Evolutionary conservation across 37 sponge, comb jelly and placozoan genomes (phyloP).

Genomic region (Cliona cf. orientalis): DNA sequence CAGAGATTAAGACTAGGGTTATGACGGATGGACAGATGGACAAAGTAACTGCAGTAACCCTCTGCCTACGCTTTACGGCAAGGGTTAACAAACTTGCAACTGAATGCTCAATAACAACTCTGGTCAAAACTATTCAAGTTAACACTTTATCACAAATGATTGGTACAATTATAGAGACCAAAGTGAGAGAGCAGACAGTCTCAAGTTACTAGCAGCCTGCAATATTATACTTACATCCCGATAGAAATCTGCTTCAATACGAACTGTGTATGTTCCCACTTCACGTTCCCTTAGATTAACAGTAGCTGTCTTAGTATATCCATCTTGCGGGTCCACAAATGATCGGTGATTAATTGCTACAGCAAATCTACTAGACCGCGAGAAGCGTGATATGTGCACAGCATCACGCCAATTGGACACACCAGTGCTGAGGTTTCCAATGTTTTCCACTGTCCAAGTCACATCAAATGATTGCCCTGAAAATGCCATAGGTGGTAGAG

Average conservation of each 20-base stretch:
- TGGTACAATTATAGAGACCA: too few relatives aligned
- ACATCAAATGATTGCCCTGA: slow-evolving; percentile 35
- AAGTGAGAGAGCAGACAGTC: too few relatives aligned
- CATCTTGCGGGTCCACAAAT: slow-evolving; percentile 34
- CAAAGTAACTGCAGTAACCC: too few relatives aligned
- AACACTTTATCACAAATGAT: too few relatives aligned
- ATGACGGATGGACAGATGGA: too few relatives aligned
- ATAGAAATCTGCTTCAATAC: slow-evolving; percentile 29
- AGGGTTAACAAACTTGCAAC: too few relatives aligned
- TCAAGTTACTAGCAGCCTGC: too few relatives aligned
- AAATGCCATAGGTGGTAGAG: slow-evolving; percentile 8
- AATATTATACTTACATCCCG: too few relatives aligned
- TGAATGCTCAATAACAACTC: too few relatives aligned
- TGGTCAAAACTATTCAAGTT: too few relatives aligned
- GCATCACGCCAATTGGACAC: not conserved
- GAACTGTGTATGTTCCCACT: slow-evolving; percentile 11
- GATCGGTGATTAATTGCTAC: not conserved
- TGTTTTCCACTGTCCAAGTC: slow-evolving; percentile 31
- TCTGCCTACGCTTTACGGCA: too few relatives aligned
- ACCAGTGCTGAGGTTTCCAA: slow-evolving; percentile 16
- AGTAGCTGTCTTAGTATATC: slow-evolving; percentile 7
- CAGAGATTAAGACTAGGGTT: too few relatives aligned
- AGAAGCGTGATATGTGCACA: slow-evolving; percentile 1
- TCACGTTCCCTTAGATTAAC: not conserved
- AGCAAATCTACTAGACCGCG: not conserved